A percentile compares a stretch with the other conserved stretches of the same genome.
Evolutionary conservation across 2,113 vertebrate genomes (phyloP).

Genomic region (Dolichotis patagonum): DNA sequence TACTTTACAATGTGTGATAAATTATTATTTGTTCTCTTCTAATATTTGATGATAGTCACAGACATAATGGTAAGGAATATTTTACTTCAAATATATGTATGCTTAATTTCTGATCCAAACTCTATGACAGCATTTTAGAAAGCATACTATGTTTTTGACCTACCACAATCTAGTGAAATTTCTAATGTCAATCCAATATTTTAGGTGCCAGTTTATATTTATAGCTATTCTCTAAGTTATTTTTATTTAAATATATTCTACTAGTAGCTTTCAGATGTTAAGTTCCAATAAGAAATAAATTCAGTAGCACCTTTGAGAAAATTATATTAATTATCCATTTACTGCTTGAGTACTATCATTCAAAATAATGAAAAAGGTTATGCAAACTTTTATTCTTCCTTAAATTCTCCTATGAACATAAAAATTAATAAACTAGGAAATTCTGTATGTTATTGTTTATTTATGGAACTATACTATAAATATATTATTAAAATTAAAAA

Average conservation of each 20-base stretch:
- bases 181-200: not conserved
- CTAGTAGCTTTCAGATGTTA: not conserved
- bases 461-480: not conserved
- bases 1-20: not conserved
- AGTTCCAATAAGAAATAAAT: not conserved
- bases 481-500: not conserved
- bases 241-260: slow-evolving; percentile 42
- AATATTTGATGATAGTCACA: not conserved
- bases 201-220: not conserved
- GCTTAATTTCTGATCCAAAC: not conserved
- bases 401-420: not conserved
- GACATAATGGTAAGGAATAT: not conserved
- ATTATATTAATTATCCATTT: not conserved
- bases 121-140: not conserved
- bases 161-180: not conserved
- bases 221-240: not conserved
- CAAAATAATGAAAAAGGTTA: not conserved
- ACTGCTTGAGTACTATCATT: not conserved
- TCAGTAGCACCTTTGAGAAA: not conserved
- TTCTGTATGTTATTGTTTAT: not conserved
- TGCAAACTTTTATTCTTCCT: not conserved
- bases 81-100: not conserved
- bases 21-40: not conserved
- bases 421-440: not conserved
- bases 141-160: not conserved